Evolutionary conservation across 2,888 invertebrate species (phyloP).

Genomic region (Anthophora plumipes): DNA sequence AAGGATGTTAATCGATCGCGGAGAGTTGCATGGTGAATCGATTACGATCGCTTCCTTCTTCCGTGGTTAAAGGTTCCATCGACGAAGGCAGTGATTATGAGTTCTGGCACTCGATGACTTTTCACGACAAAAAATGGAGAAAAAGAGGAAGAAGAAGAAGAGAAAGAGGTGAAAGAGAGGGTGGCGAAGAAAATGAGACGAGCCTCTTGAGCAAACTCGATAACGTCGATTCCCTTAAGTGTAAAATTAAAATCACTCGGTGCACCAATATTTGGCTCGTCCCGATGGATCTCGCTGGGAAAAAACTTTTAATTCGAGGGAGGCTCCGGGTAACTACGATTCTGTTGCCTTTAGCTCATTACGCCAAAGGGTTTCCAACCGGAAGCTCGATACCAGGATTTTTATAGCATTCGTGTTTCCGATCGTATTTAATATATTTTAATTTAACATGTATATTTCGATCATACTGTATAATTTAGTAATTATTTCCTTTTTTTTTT

Average conservation of each 20-base stretch:
- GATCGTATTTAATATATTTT: too few relatives aligned
- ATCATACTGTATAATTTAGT: too few relatives aligned
- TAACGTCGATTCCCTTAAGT: slow-evolving; percentile 63
- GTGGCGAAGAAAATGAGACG: slow-evolving; percentile 17
- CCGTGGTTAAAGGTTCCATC: slow-evolving; percentile 18
- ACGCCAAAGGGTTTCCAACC: neutral
- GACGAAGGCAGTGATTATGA: slow-evolving; percentile 21
- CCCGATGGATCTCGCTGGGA: slow-evolving; percentile 39
- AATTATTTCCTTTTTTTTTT: too few relatives aligned
- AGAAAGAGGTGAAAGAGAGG: neutral
- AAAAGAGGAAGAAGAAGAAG: neutral
- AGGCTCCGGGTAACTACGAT: slow-evolving; percentile 25
- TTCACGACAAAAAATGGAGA: neutral
- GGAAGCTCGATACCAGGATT: too few relatives aligned
- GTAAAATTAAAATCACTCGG: slow-evolving; percentile 67
- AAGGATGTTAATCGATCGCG: slow-evolving; percentile 18
- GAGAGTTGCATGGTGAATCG: slow-evolving; percentile 20
- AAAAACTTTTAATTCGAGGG: slow-evolving; percentile 53
- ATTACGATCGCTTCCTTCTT: slow-evolving; percentile 26
- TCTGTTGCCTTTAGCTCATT: slow-evolving; percentile 28
- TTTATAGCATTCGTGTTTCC: too few relatives aligned
- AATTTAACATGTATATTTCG: too few relatives aligned
- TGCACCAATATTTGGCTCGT: slow-evolving; percentile 61
- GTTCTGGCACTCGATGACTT: slow-evolving; percentile 20
- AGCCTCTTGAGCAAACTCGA: slow-evolving; percentile 57